These are phyloP conservation scores for Galerucella calmariensis DNA, from an alignment of 2,888 invertebrate genomes.

Conservation along the genomic window DNA sequence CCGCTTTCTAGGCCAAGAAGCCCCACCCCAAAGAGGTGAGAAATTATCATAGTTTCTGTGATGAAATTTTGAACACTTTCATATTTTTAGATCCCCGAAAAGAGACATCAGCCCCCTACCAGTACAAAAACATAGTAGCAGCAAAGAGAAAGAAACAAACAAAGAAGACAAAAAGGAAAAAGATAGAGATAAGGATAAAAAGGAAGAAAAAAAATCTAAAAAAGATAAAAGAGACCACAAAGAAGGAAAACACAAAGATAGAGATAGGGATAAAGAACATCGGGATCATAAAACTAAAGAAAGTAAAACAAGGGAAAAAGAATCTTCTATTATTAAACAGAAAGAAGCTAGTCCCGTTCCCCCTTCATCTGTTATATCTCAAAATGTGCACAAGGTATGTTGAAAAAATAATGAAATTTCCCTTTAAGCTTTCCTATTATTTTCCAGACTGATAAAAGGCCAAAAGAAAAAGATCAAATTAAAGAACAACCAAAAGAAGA, in stretches of 20 bases:
- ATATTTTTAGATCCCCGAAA: constrained; percentile 56
- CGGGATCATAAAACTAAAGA: constrained; percentile 68
- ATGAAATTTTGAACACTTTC: background rate
- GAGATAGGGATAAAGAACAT: constrained; percentile 60
- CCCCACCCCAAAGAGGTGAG: constrained; percentile 56
- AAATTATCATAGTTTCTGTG: background rate
- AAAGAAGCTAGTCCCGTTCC: constrained; percentile 44
- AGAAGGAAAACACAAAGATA: constrained; percentile 59
- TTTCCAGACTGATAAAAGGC: constrained; percentile 67
- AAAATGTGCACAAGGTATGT: constrained; percentile 44
- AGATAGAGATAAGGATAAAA: constrained; percentile 52
- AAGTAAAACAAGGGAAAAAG: constrained; percentile 38
- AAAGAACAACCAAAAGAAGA: constrained; percentile 59
- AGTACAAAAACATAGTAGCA: constrained; percentile 47
- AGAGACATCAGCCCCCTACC: constrained; percentile 57
- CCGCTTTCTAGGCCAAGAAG: constrained; percentile 57
- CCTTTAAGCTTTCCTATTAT: constrained; percentile 8
- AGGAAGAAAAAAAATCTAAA: constrained; percentile 68
- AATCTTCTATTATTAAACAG: constrained; percentile 38
- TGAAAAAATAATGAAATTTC: background rate
- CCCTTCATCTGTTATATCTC: constrained; percentile 37
- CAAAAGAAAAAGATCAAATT: constrained; percentile 67
- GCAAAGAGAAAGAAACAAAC: constrained; percentile 51
- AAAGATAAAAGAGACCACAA: constrained; percentile 73
- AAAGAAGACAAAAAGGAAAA: constrained; percentile 59